phyloP scores from a whole-genome alignment of 2,113 vertebrate genomes.

The Sardina pilchardus region DNA sequence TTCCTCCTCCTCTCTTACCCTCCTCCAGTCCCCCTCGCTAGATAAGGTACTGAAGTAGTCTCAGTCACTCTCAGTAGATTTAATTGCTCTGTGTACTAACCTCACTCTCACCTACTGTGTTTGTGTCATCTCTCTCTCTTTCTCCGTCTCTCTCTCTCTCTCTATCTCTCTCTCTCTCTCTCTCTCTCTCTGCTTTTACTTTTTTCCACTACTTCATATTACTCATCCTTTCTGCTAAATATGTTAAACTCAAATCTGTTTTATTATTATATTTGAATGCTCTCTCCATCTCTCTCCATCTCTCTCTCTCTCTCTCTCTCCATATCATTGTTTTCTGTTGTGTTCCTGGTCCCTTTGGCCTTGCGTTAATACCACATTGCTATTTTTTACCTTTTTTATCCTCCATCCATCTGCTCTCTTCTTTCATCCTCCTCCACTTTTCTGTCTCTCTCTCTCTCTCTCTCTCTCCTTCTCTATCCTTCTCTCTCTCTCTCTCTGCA shows the following conservation, averaged over 20 bases:
- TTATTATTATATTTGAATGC: neutral
- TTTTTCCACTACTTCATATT: neutral
- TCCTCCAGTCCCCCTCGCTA: conserved; percentile 59
- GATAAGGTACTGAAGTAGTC: conserved; percentile 62
- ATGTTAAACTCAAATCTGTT: too few relatives aligned
- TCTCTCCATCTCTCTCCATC: neutral
- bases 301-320: neutral
- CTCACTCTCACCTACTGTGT: conserved; percentile 21
- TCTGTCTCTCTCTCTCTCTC: neutral
- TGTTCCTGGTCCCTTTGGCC: neutral
- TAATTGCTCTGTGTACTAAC: conserved; percentile 38
- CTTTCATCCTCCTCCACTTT: conserved; percentile 39
- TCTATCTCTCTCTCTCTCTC: neutral
- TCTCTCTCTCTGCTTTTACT: neutral
- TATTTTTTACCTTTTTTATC: neutral
- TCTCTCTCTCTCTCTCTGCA: conserved; percentile 10
- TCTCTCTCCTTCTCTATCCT: conserved; percentile 13
- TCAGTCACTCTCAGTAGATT: conserved; percentile 33
- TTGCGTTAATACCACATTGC: neutral
- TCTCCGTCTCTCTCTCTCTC: neutral
- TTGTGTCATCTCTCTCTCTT: neutral
- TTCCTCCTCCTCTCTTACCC: conserved; percentile 21
- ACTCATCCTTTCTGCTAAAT: neutral
- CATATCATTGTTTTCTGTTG: neutral
- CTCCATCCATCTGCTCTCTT: conserved; percentile 1